These are phyloP conservation scores for Folsomia candida DNA, from an alignment of 2,888 invertebrate genomes.

Conservation along the genomic window DNA sequence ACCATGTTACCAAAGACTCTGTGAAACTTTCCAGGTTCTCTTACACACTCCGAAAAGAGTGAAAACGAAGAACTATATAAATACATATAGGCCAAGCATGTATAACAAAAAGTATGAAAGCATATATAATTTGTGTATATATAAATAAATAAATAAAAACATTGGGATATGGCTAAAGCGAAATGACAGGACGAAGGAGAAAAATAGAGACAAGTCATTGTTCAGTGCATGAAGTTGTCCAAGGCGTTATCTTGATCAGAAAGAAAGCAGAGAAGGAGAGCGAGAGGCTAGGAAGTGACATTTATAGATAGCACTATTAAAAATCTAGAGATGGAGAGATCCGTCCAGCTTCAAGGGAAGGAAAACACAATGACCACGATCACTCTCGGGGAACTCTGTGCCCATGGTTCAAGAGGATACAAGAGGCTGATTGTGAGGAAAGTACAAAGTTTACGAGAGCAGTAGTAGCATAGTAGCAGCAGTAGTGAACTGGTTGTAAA, in stretches of 20 bases:
- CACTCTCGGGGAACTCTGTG: conserved; percentile 27
- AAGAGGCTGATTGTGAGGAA: not conserved
- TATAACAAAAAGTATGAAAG: too few species aligned
- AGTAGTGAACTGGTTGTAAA: not conserved
- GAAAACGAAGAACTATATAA: conserved; percentile 1
- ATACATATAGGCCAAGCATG: too few species aligned
- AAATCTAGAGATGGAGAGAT: conserved; percentile 11
- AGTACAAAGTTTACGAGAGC: not conserved
- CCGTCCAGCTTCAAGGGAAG: not conserved
- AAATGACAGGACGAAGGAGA: not conserved
- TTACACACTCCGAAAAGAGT: not conserved
- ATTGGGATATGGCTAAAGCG: not conserved
- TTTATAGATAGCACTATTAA: conserved; percentile 15
- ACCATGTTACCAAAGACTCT: not conserved
- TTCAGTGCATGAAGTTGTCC: not conserved
- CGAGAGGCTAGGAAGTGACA: not conserved
- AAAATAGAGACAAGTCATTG: not conserved
- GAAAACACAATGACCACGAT: conserved; percentile 33
- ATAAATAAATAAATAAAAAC: not conserved
- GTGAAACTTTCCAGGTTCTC: conserved; percentile 12
- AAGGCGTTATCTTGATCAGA: conserved; percentile 10
- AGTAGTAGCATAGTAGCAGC: not conserved
- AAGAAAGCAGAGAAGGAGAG: not conserved
- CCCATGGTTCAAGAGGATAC: too few species aligned
- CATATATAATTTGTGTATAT: too few species aligned